Percentiles rank a stretch among this genome's conserved stretches.
Evolutionary conservation across 2,888 invertebrate species (phyloP).

Genomic region (Amiota minor): DNA sequence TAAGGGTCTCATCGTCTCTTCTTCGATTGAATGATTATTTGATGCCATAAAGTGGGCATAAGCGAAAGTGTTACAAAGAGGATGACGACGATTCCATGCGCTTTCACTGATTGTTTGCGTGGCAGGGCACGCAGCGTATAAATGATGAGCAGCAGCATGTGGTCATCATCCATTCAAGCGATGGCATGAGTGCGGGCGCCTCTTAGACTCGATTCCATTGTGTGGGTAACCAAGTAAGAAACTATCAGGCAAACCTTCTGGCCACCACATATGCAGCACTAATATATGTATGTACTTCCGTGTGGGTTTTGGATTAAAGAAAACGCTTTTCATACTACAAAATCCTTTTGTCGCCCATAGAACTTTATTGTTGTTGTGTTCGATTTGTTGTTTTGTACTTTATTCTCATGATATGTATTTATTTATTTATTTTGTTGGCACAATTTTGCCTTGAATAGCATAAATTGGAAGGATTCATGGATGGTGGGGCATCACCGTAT

Average conservation of each 20-base stretch:
- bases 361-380: background rate
- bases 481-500: too few species aligned
- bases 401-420: background rate
- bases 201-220: constrained; percentile 9
- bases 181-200: background rate
- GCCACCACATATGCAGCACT: too few species aligned
- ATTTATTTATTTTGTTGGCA: background rate
- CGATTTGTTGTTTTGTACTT: constrained; percentile 2
- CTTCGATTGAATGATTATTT: background rate
- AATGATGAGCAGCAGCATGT: constrained; percentile 60
- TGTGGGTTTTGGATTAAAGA: background rate
- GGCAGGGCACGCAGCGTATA: constrained; percentile 37
- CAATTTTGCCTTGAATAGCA: constrained; percentile 6
- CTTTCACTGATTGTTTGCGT: constrained; percentile 18
- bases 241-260: background rate
- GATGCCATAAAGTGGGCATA: constrained; percentile 35
- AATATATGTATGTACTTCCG: too few species aligned
- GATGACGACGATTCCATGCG: background rate
- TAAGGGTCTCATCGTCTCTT: too few species aligned
- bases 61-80: constrained; percentile 33
- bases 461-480: too few species aligned
- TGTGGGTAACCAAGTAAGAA: constrained; percentile 3
- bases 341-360: too few species aligned
- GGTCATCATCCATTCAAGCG: constrained; percentile 31
- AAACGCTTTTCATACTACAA: too few species aligned